Base-by-base conservation (phyloP, 2,113 vertebrate species). In the Nymphicus hollandicus region DNA sequence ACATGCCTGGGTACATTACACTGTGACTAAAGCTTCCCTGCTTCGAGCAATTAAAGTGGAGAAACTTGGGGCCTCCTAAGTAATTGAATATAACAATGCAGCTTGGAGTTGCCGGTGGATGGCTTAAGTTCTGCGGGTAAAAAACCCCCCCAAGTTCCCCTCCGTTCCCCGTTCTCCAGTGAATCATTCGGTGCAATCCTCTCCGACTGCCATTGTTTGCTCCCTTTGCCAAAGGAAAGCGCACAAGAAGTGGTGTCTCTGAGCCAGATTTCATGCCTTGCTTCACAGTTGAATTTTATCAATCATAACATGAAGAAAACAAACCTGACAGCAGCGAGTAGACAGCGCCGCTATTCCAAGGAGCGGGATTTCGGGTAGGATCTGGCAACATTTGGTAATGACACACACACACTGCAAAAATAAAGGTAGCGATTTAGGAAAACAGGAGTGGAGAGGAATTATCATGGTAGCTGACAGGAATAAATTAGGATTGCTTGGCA, bases 21-120 rank as follows among this genome's bases (percentile, higher is more conserved):
- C 97, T 96, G 97, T 97, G 97, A 98, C 98, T 97, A 98, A 98
- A 97, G 96, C 96, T 97, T 97, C 96, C 96, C 96, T 92, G 97
- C 97, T 97, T 64, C 10, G 43, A 91, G 98, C 98, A 98, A 98
- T 98, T 98, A 98, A 98, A 94, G 81, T 22, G 94, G 93, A 96
- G 97, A 97, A 97, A 97, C 93, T 95, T 7, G 50, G 95, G 97
- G 97, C 97, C 88, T 95, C 93, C 9, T 79, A 58, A 91, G 96
- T 97, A 97, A 96, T 94, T 89, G 96, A 88, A 39, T 95, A 92
- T 92, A 98, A 98, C 97, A 95, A 96, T 97, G 81, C 94, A 64
- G 96, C 96, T 89, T n/a, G 27, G 93, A 97, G 97, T 97, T 93
- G 97, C 93, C 95, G 79, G 79, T 63, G 94, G 96, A 93, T 91